Evolutionary conservation across 92 coral and sea anemone species (phyloP).

Genomic region (Epizoanthus stellaris): DNA sequence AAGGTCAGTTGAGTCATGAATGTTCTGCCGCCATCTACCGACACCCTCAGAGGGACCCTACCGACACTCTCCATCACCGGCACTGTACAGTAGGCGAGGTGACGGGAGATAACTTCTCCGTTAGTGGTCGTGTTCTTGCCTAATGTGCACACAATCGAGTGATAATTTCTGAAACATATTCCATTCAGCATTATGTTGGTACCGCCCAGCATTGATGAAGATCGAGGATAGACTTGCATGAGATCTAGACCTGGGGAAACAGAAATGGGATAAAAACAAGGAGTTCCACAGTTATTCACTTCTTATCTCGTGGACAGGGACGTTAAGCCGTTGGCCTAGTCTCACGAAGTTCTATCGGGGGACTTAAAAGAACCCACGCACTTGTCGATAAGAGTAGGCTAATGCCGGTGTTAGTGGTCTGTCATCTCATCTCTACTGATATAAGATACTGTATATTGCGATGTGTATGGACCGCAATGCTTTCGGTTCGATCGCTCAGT

Average conservation of each 20-base stretch:
- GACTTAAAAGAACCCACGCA: too few relatives aligned
- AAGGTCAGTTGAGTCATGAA: slow-evolving; percentile 5
- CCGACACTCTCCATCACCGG: background rate
- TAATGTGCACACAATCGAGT: slow-evolving; percentile 20
- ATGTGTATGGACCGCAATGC: too few relatives aligned
- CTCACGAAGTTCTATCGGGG: too few relatives aligned
- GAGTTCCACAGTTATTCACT: background rate
- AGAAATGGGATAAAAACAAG: background rate
- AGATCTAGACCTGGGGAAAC: slow-evolving; percentile 24
- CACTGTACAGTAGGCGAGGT: slow-evolving; percentile 7
- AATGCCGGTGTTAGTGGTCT: too few relatives aligned
- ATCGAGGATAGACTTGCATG: background rate
- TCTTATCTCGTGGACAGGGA: too few relatives aligned
- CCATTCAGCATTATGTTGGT: slow-evolving; percentile 17
- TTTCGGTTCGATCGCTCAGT: too few relatives aligned
- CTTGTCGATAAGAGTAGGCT: too few relatives aligned
- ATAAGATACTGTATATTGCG: too few relatives aligned
- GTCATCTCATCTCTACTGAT: too few relatives aligned
- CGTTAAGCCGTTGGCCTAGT: too few relatives aligned
- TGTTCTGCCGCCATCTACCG: slow-evolving; percentile 22
- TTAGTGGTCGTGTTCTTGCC: background rate
- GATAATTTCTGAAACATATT: slow-evolving; percentile 7
- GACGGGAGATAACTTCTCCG: slow-evolving; percentile 2
- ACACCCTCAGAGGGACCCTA: background rate
- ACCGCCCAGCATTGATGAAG: slow-evolving; percentile 8